A percentile compares a stretch with the other conserved stretches of the same genome.
Evolutionary conservation across 2,113 vertebrate species (phyloP).

Genomic region (Phaethornis superciliosus): DNA sequence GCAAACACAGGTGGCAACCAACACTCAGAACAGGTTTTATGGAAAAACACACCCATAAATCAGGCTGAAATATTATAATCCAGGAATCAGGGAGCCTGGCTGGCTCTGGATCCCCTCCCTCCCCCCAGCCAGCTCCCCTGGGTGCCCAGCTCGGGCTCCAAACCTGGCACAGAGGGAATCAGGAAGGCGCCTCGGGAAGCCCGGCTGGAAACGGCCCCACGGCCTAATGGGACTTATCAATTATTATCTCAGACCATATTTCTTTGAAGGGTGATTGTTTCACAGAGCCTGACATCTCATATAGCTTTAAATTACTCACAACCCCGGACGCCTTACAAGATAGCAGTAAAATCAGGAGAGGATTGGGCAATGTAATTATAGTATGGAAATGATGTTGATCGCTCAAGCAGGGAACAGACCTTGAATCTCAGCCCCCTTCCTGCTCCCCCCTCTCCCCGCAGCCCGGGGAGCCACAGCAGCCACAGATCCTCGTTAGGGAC

Average conservation of each 20-base stretch:
- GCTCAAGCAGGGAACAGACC: slow-evolving; percentile 85
- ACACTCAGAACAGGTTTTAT: accelerated
- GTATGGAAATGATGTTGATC: slow-evolving; percentile 94
- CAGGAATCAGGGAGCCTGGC: accelerated
- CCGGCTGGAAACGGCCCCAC: slow-evolving; percentile 68
- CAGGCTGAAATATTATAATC: neutral
- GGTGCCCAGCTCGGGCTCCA: accelerated
- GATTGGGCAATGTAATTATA: slow-evolving; percentile 94
- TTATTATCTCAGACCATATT: slow-evolving; percentile 86
- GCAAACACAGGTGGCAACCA: neutral
- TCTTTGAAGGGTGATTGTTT: slow-evolving; percentile 88
- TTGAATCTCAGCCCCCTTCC: slow-evolving; percentile 75
- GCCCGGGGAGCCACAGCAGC: neutral
- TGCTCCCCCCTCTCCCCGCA: neutral
- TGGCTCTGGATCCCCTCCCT: accelerated
- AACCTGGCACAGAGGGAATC: neutral
- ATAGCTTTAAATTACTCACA: slow-evolving; percentile 89
- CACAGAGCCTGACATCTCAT: slow-evolving; percentile 86
- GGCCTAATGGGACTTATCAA: slow-evolving; percentile 88
- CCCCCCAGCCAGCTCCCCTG: neutral
- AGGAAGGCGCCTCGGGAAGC: slow-evolving; percentile 70
- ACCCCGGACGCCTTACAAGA: slow-evolving; percentile 81
- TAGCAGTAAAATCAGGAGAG: slow-evolving; percentile 88
- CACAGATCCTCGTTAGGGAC: neutral
- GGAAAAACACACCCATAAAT: neutral